A percentile compares a stretch with the other conserved stretches of the same genome.
Conservation (phyloP, 2,797 vertebrate species). For the Gephyroberyx darwinii region DNA sequence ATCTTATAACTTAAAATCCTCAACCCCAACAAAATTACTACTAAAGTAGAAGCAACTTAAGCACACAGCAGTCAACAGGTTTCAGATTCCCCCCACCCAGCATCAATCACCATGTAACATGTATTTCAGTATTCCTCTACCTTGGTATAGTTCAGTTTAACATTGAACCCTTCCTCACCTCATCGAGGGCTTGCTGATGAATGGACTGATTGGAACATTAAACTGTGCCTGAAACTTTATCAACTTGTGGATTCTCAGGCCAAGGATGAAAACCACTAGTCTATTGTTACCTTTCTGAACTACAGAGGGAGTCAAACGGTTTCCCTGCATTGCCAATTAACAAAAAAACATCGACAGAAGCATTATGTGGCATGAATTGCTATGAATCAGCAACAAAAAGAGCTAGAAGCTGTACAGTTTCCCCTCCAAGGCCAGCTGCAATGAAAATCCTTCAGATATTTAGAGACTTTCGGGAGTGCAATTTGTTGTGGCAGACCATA, state of each 20-base stretch:
- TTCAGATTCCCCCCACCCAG: conserved; percentile 29
- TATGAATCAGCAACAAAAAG: conserved; percentile 33
- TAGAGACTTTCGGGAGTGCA: conserved; percentile 57
- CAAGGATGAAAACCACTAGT: neutral
- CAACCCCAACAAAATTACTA: conserved; percentile 70
- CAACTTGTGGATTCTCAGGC: conserved; percentile 1
- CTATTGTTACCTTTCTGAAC: conserved; percentile 75
- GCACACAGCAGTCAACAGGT: conserved; percentile 70
- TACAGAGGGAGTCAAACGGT: conserved; percentile 63
- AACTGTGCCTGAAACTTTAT: conserved; percentile 29
- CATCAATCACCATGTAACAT: conserved; percentile 58
- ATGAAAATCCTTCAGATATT: conserved; percentile 49
- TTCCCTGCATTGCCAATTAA: conserved; percentile 2
- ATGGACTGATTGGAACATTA: conserved; percentile 15
- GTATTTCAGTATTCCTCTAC: conserved; percentile 47
- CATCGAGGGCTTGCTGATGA: conserved; percentile 1
- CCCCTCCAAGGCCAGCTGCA: conserved; percentile 45
- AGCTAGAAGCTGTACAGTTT: conserved; percentile 41
- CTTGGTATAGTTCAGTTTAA: conserved; percentile 33
- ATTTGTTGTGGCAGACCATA: conserved; percentile 51
- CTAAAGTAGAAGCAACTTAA: conserved; percentile 73
- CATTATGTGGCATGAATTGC: conserved; percentile 25
- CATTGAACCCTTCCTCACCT: conserved; percentile 29
- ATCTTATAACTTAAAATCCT: conserved; percentile 80
- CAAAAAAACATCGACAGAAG: conserved; percentile 35